Conservation (phyloP, 2,113 vertebrate genomes). For the Phalacrocorax aristotelis region DNA sequence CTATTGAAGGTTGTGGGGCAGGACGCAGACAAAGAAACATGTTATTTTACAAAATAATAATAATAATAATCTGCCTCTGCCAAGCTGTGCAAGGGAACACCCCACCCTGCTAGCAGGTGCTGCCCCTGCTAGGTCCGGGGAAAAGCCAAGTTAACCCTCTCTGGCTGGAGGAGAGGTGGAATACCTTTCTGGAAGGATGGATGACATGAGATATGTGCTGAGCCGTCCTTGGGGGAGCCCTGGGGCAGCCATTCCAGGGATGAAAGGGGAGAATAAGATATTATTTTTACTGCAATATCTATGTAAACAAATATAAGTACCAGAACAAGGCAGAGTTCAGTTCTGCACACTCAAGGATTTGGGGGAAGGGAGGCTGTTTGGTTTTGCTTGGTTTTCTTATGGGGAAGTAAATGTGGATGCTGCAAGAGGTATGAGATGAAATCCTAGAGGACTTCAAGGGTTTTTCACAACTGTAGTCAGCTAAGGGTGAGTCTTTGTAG, state of each 20-base stretch:
- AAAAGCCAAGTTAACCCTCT: neutral
- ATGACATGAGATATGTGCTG: neutral
- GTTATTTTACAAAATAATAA: constrained; percentile 21
- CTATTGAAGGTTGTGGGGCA: neutral
- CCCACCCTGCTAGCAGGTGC: neutral
- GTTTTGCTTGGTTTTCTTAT: neutral
- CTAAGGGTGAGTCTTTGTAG: neutral
- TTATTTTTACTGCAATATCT: neutral
- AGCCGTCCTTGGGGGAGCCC: neutral
- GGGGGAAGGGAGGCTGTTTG: neutral
- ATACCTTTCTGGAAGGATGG: neutral
- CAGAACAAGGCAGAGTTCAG: neutral
- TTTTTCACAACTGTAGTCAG: neutral
- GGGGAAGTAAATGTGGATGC: neutral
- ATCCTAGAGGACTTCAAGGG: neutral
- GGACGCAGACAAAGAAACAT: constrained; percentile 4
- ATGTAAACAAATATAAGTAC: neutral
- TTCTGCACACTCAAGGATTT: neutral
- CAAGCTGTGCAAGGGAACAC: neutral
- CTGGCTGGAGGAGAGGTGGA: neutral
- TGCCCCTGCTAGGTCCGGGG: neutral
- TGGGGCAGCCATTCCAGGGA: neutral
- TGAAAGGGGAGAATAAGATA: neutral
- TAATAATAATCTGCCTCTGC: neutral
- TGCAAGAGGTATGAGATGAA: neutral